Conservation (phyloP, 30 jellyfish, hydroid and myxozoan species). For the Catostylus mosaicus region DNA sequence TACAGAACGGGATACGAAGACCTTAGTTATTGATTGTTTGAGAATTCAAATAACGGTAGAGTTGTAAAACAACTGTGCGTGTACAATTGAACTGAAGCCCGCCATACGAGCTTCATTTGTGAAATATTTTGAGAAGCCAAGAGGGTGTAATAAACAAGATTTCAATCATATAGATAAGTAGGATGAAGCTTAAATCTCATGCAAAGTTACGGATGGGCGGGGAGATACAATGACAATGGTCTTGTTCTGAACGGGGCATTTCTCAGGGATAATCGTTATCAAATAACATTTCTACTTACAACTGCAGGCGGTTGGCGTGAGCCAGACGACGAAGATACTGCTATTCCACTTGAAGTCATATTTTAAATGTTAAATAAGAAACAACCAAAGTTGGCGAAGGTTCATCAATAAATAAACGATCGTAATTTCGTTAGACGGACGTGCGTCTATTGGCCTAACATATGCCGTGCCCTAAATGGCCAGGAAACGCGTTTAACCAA, state of each 20-base stretch:
- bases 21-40: too few relatives aligned
- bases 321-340: constrained; percentile 62
- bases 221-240: constrained; percentile 15
- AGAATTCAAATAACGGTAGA: not conserved
- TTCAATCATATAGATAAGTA: not conserved
- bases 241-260: constrained; percentile 1
- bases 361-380: not conserved
- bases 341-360: constrained; percentile 67
- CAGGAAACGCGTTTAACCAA: constrained; percentile 49
- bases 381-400: not conserved
- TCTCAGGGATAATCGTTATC: constrained; percentile 19
- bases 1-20: not conserved
- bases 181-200: not conserved
- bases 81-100: not conserved
- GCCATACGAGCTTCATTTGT: not conserved
- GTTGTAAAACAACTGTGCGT: not conserved
- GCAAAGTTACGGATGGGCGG: constrained; percentile 46
- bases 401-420: constrained; percentile 16
- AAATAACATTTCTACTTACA: constrained; percentile 42
- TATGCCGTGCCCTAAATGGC: constrained; percentile 39
- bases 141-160: constrained; percentile 1
- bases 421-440: not conserved
- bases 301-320: constrained; percentile 78
- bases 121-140: not conserved
- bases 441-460: constrained; percentile 42